Conservation (phyloP, 1,140 invertebrate genomes). For the Drosophila kanapiae region DNA sequence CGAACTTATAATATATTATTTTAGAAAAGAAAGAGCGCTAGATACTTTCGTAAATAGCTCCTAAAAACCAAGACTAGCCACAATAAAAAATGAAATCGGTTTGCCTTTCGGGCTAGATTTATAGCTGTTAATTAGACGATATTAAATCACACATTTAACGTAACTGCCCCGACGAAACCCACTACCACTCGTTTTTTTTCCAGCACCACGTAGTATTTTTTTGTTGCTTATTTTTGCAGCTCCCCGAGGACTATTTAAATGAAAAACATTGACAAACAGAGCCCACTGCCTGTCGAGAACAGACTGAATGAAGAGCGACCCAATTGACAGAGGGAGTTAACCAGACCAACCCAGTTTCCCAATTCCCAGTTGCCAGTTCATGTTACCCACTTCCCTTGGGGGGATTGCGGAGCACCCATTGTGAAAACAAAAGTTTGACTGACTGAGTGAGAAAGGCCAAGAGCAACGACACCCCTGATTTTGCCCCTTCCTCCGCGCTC, state of each 20-base stretch:
- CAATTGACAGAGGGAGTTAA: conserved; percentile 55
- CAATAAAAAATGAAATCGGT: conserved; percentile 1
- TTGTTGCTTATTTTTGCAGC: neutral
- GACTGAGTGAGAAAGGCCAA: conserved; percentile 78
- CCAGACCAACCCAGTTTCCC: neutral
- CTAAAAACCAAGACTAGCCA: neutral
- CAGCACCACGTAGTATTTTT: neutral
- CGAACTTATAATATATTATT: too few species aligned
- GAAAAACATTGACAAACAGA: conserved; percentile 46
- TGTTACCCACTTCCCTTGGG: conserved; percentile 3
- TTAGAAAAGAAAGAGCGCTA: too few species aligned
- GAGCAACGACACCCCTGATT: conserved; percentile 52
- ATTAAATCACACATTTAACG: conserved; percentile 13
- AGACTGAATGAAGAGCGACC: conserved; percentile 47
- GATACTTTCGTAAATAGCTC: too few species aligned
- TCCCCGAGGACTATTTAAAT: conserved; percentile 39
- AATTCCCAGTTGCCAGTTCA: neutral
- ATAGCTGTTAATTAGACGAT: conserved; percentile 14
- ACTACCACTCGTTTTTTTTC: neutral
- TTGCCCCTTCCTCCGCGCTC: neutral
- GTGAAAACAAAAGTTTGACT: conserved; percentile 79
- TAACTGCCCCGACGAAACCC: neutral
- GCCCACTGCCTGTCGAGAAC: conserved; percentile 57
- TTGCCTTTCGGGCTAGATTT: conserved; percentile 8
- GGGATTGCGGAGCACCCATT: neutral